Base-by-base conservation (phyloP, 92 coral and sea anemone genomes). In the Zoanthus solanderi region DNA sequence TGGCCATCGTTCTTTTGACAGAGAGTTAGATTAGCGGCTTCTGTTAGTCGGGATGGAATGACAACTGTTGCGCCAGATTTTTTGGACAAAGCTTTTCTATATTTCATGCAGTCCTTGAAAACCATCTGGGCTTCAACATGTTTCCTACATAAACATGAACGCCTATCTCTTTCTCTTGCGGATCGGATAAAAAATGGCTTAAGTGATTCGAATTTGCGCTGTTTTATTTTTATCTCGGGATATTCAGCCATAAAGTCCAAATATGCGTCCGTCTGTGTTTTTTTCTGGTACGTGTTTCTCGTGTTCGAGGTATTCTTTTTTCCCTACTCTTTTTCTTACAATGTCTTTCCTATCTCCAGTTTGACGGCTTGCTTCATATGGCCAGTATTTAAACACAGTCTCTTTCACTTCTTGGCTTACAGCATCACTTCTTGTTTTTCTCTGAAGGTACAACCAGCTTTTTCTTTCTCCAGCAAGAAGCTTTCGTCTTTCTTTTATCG, bases 251-350 rank as follows among this genome's bases (percentile, higher is more conserved):
- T 78, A 73, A 92, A 92, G 71, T 90, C 95, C 31, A 69, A n/a
- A 46, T 79, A 92, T 10, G 79, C 75, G 56, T 90, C 95, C 44
- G 90, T 89, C 73, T 92, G 92, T 29, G 94, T 91, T 86, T 92
- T 23, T 92, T 85, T 92, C 92, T n/a, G 89, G 89, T 15, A 89
- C 84, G 17, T 92, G 90, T 60, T 80, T 85, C 18, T 92, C 72
- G 34, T 86, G 91, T 47, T 72, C 73, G n/a, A 89, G 86, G 73
- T 92, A 92, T 31, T 83, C 78, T 10, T 83, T 72, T 56, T 87
- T 79, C 31, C 88, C 83, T 7, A 89, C 57, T 37, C 88, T 63
- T 28, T 89, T 89, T 34, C 88, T 11, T 1, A 88, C 76, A 56
- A 83, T 56, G 75, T 88, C 94, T 16, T 78, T 88, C 74, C 83